Evolutionary conservation across 2,888 invertebrate genomes (phyloP).

Genomic region (Stenolophus ochropezus): DNA sequence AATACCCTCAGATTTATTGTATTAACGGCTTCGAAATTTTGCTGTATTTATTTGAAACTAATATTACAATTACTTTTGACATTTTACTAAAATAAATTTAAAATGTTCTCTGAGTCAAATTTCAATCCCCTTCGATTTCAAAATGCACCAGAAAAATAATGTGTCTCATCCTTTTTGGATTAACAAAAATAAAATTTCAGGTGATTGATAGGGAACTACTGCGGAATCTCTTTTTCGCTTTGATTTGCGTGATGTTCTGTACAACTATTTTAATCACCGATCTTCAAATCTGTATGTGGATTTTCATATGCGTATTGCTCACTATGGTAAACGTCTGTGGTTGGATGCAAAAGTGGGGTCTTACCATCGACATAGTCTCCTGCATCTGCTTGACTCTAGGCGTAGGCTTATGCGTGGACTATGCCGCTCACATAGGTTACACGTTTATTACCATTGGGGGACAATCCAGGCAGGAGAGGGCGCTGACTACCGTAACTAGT

Average conservation of each 20-base stretch:
- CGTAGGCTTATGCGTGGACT: conserved; percentile 89
- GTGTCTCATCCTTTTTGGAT: background rate
- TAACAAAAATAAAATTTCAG: conserved; percentile 66
- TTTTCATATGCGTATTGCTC: conserved; percentile 83
- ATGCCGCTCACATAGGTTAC: conserved; percentile 88
- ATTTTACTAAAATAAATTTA: too few relatives aligned
- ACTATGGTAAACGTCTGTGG: conserved; percentile 85
- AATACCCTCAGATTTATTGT: too few relatives aligned
- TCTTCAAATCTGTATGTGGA: conserved; percentile 85
- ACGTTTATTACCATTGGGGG: conserved; percentile 81
- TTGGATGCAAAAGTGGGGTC: conserved; percentile 87
- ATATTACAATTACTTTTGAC: too few relatives aligned
- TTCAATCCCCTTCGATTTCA: too few relatives aligned
- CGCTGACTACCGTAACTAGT: conserved; percentile 80
- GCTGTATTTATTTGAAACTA: too few relatives aligned
- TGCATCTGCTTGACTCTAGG: conserved; percentile 88
- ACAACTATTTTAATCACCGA: conserved; percentile 85
- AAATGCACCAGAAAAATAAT: background rate
- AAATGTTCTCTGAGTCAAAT: too few relatives aligned
- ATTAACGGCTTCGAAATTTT: too few relatives aligned
- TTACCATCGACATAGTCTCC: conserved; percentile 88
- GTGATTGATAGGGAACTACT: conserved; percentile 84
- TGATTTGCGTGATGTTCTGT: conserved; percentile 87
- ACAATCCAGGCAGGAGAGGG: conserved; percentile 76
- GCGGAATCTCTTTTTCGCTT: conserved; percentile 84